phyloP scores from a whole-genome alignment of 2,113 vertebrate genomes.

The Pygoscelis adeliae region DNA sequence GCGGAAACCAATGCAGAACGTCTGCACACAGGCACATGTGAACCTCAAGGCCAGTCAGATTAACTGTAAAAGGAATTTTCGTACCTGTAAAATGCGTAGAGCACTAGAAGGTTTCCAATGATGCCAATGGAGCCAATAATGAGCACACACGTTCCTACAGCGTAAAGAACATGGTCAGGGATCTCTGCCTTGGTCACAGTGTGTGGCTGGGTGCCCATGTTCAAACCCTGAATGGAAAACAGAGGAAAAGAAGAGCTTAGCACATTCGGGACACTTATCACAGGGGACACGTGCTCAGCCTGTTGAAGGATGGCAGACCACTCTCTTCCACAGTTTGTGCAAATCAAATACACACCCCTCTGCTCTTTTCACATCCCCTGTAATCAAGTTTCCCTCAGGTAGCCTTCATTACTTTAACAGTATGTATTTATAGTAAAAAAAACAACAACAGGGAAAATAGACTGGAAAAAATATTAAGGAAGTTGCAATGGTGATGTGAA shows the following conservation, averaged over 20 bases:
- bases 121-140: constrained; percentile 69
- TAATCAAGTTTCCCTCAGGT: background rate
- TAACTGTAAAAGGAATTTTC: background rate
- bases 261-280: background rate
- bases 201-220: constrained; percentile 9
- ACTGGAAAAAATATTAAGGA: background rate
- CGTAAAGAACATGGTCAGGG: constrained; percentile 52
- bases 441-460: background rate
- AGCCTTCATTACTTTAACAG: background rate
- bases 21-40: fast-evolving
- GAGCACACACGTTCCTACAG: constrained; percentile 62
- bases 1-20: background rate
- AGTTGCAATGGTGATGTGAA: background rate
- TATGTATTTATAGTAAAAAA: background rate
- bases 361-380: background rate
- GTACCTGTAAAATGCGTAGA: constrained; percentile 75
- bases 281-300: background rate
- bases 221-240: constrained; percentile 32
- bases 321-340: fast-evolving
- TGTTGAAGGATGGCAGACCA: background rate
- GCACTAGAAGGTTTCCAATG: constrained; percentile 67
- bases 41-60: background rate
- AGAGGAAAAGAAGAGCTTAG: background rate
- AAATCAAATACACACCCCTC: background rate
- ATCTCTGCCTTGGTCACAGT: constrained; percentile 35